Percentiles rank a stretch among this genome's conserved stretches.
These are phyloP conservation scores for Rafetus swinhoei DNA, from an alignment of 2,113 vertebrate genomes.

Conservation along the genomic window DNA sequence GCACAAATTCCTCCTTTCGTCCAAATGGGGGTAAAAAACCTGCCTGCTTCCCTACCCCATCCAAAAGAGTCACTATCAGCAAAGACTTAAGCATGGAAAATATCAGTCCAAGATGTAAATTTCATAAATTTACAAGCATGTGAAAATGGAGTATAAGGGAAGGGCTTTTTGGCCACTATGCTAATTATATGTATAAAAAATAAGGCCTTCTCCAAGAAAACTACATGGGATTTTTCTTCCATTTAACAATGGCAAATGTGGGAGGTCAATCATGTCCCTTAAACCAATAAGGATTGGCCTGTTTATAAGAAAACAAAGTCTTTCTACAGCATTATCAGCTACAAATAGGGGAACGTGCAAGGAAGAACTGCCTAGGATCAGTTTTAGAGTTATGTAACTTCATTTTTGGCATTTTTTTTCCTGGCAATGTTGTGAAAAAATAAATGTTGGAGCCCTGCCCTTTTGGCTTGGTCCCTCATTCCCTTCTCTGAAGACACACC, in stretches of 20 bases:
- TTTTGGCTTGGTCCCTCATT: background rate
- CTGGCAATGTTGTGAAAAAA: background rate
- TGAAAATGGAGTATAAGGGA: background rate
- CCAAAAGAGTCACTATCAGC: background rate
- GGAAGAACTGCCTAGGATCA: background rate
- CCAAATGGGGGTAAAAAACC: background rate
- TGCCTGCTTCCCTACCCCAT: background rate
- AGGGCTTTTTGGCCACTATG: background rate
- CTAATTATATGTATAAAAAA: background rate
- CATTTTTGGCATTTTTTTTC: background rate
- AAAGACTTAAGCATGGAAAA: background rate
- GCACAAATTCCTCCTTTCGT: background rate
- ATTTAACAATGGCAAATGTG: background rate
- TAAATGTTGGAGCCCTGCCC: background rate
- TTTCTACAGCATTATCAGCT: background rate
- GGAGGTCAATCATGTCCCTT: background rate
- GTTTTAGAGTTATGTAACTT: background rate
- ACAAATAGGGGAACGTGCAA: rapidly evolving
- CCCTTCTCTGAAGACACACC: background rate
- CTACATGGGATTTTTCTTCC: background rate
- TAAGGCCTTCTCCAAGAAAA: background rate
- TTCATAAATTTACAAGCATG: rapidly evolving
- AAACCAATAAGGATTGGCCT: background rate
- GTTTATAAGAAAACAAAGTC: background rate
- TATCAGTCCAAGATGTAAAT: background rate